Evolutionary conservation across 2,888 invertebrate species (phyloP).

Genomic region (Epirrhoe alternata): DNA sequence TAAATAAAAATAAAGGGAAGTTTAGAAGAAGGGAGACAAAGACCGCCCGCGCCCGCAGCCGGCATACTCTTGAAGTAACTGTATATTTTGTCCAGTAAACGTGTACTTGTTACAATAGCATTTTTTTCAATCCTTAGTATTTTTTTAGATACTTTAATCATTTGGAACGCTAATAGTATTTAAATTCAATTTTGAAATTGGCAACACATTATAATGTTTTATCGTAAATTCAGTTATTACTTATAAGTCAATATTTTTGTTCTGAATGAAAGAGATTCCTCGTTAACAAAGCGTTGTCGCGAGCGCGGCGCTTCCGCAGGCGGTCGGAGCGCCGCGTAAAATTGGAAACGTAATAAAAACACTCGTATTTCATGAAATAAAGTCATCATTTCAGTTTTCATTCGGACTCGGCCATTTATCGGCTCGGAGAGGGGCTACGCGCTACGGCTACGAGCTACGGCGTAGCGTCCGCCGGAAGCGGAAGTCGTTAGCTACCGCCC

Average conservation of each 20-base stretch:
- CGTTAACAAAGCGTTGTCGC: not conserved
- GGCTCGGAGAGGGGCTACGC: constrained; percentile 32
- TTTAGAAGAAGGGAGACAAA: constrained; percentile 14
- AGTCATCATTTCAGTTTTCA: constrained; percentile 53
- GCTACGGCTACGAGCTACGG: constrained; percentile 51
- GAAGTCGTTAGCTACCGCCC: constrained; percentile 70
- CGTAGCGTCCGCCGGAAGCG: constrained; percentile 64
- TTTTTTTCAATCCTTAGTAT: too few species aligned
- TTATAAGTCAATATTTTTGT: not conserved
- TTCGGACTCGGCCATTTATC: constrained; percentile 48
- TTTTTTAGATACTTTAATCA: too few species aligned
- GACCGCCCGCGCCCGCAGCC: not conserved
- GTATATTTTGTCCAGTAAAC: not conserved
- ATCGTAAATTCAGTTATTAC: too few species aligned
- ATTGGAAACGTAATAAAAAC: constrained; percentile 56
- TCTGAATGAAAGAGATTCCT: not conserved
- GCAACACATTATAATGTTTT: too few species aligned
- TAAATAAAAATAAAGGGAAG: constrained; percentile 38
- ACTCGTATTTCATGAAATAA: constrained; percentile 58
- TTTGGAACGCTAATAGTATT: too few species aligned
- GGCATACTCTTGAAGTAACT: not conserved
- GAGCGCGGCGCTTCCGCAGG: constrained; percentile 20
- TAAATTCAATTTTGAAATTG: too few species aligned
- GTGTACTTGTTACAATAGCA: not conserved
- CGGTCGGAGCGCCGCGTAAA: constrained; percentile 46